Base-by-base conservation (phyloP, 1,140 invertebrate genomes). In the Fopius arisanus region DNA sequence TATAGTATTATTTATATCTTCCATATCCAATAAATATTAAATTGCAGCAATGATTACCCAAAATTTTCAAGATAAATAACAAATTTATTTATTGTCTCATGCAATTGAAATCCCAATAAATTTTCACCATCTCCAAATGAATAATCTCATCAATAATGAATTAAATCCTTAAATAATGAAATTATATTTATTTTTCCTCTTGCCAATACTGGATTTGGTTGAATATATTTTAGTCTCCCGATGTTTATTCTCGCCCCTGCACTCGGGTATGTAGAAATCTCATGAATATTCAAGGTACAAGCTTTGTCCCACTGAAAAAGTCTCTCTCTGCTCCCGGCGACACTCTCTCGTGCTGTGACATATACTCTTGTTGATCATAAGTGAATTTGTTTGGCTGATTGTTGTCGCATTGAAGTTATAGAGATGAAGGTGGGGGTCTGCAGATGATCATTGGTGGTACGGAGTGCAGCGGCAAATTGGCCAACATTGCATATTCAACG, bases 311-410 rank as follows among this genome's bases (percentile, higher is more conserved):
- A 6, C 40, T 16, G 14, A 31, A 63, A 59, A 66, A 68, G 67
- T 51, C 48, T 29, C 48, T 37, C 28, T 54, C 74, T 78, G 81
- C 80, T 83, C 74, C 73, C 79, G 78, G 80, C 69, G 77, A 62
- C 75, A 74, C 66, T 69, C 21, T 37, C 12, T 43, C 28, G 43
- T 14, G 26, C 78, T 67, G 63, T 83, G 81, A 83, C 80, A 77
- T 84, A 83, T 79, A 81, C 77, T 76, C 81, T 84, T 84, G 83
- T 84, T 84, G 81, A 84, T 84, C 83, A 84, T 82, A 84, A 85
- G 81, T 84, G 81, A 79, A 80, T 85, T 83, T 85, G 83, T 85
- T 85, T 82, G 78, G 78, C 83, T 82, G 83, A 85, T 85, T 85
- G 83, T 85, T 83, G 82, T 85, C 80, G 82, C 77, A 76, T 75